Evolutionary conservation across 37 sponge, comb jelly and placozoan genomes (phyloP), one percentile per base, ranked within the genome.

Genomic region (Chondrilla cf. caribensis): DNA sequence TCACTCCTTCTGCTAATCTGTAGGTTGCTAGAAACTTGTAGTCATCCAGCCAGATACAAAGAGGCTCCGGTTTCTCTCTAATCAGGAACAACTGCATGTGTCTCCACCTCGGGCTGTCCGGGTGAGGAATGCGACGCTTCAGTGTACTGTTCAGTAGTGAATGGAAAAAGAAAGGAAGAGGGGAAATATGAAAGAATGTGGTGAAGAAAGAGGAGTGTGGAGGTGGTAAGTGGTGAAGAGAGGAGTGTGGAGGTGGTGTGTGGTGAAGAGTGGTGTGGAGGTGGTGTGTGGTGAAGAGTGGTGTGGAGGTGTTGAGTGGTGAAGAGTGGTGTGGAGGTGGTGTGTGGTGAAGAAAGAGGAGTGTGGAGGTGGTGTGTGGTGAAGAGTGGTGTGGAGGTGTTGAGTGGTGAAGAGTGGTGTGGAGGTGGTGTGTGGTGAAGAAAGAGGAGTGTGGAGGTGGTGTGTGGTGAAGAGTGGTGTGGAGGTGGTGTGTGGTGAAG

Each of bases 21-120:
- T 97, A 97, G 28, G 89, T 89, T 40, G 92, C 88, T 1, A 97
- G 89, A 79, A 94, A 91, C 80, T 94, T 97, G 89, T 89, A 97
- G 79, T 94, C 92, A 37, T 97, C 97, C 94, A 97, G 75, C 97
- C 97, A 97, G 8, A 86, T 40, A 15, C 94, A 93, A 4, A 39
- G 64, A 2, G 44, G 62, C 25, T 58, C 58, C 19, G 28, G 31
- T 2, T 86, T 84, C n/a, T 83, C 55, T 0, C 92, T 80, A 18
- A 65, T 58, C 19, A 92, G 87, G 54, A 83, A 87, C 42, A 95
- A 85, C 0, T 85, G 77, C 84, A 89, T 90, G 86, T 95, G 89
- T 5, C 54, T 59, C 96, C 96, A 95, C 8, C 77, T 65, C 2
- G 65, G 47, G 76, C 68, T 83, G 24, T 87, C 92, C 25, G 89